Evolutionary conservation across 2,888 invertebrate species (phyloP), one percentile per base, ranked within the genome.

Genomic region (Drosophila lutescens): DNA sequence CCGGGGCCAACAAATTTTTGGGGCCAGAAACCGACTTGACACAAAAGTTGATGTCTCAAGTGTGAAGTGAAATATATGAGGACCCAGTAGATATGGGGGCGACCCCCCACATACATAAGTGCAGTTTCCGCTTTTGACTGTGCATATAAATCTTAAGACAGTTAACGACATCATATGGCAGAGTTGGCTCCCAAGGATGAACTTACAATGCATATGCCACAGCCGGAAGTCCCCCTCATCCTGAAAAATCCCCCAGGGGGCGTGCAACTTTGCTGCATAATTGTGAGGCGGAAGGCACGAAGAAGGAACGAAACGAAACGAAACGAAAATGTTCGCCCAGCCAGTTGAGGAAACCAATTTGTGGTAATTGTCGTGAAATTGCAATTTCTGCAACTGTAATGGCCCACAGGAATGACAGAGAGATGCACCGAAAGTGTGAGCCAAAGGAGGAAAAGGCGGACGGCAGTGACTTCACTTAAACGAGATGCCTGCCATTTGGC

Each of bases 351-450:
- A 86, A 83, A 83, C 83, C 86, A 87, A 87, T 87, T 87, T 87
- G 86, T 82, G 86, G 86, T 87, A 87, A 87, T 87, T 87, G 88
- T 88, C 86, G 86, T 79, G 86, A 86, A 86, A 87, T 86, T 87
- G 85, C 88, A 85, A 78, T 86, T 87, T 79, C 88, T 83, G 81
- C 80, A 85, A 80, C 86, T 84, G 84, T 81, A 81, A 86, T 79
- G 86, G 79, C 65, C 65, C 66, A 47, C 47, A 61, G 66, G 66
- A 53, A 67, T 73, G 74, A 58, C 49, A 51, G 50, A 62, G 47
- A 66, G 65, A 54, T 44, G 47, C 58, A 5, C 17, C 53, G 30
- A 34, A 65, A 41, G 12, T 43, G 51, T 23, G 32, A 30, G 20
- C 38, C 38, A 53, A 2, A 12, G 34, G 26, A 4, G 12, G n/a